Evolutionary conservation across 2,797 vertebrate genomes (phyloP), one percentile per base, ranked within the genome.

Genomic region (Atherinosoma microstoma): DNA sequence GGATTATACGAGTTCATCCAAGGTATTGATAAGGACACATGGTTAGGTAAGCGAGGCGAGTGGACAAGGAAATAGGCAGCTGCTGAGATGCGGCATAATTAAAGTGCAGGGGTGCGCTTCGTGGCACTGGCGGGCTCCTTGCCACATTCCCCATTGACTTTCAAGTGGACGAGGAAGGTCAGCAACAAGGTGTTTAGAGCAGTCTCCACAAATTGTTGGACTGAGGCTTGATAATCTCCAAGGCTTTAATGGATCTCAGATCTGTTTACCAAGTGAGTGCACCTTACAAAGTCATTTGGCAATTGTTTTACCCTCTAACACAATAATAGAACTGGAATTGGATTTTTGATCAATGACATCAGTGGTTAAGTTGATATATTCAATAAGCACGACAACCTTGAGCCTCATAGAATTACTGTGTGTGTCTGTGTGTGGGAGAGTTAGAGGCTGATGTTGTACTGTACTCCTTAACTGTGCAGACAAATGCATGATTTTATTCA

Each of bases 341-440:
- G 91, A 90, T 94, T 94, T 93, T 94, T 94, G 93, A 94, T 94
- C 92, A 94, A 94, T 94, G 93, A 91, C 93, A 94, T 93, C 88
- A 89, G 89, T 90, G 89, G 86, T 92, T 94, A 94, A 92, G 91
- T 92, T 94, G 90, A 94, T 93, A 92, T 91, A 93, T 94, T 93
- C 91, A 93, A 93, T 93, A 92, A 93, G 89, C 82, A 78, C 80
- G 27, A 84, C 93, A 94, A 94, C 92, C 93, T 94, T 94, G 93
- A 94, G 90, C 80, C 78, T 76, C 70, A 60, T 82, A 80, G 84
- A 84, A 86, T 88, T 77, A 76, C 66, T 42, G 59, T 62, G 53
- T 64, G 38, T 24, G 38, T 78, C 42, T 76, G 29, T 72, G 67
- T 76, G 73, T 42, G 65, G 36, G 64, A 65, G 57, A 56, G 73